These are phyloP conservation scores for Myocastor coypus DNA, from an alignment of 2,113 vertebrate species.

Conservation along the genomic window DNA sequence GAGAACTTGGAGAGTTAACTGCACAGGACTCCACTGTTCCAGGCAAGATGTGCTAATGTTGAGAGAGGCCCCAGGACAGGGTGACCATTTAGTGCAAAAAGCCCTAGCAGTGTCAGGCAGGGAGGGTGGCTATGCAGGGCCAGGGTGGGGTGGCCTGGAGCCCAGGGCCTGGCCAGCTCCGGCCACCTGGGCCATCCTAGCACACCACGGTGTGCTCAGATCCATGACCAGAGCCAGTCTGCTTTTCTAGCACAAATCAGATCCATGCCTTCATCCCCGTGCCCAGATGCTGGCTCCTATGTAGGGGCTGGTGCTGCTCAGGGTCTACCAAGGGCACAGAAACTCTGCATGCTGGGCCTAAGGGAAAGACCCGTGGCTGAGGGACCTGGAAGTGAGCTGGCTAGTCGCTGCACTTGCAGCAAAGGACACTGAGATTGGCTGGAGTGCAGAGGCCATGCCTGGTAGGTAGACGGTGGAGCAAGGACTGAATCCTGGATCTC, in stretches of 20 bases:
- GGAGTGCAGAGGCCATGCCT: background rate
- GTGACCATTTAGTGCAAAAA: background rate
- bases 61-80: background rate
- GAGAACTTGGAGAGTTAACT: background rate
- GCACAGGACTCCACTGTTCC: background rate
- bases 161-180: background rate
- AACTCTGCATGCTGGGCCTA: background rate
- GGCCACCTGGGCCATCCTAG: background rate
- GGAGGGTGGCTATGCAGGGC: background rate
- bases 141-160: no score
- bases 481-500: background rate
- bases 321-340: background rate
- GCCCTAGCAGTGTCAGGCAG: background rate
- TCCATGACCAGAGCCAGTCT: background rate
- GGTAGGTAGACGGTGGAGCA: no score
- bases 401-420: background rate
- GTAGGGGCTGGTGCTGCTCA: background rate
- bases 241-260: background rate
- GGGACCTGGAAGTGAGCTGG: background rate
- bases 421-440: background rate
- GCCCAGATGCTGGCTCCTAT: background rate
- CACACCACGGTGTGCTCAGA: background rate
- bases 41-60: background rate
- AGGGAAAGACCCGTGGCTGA: background rate
- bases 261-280: background rate